Base-by-base conservation (phyloP, 2,888 invertebrate genomes). In the Drosophila setosimentum region DNA sequence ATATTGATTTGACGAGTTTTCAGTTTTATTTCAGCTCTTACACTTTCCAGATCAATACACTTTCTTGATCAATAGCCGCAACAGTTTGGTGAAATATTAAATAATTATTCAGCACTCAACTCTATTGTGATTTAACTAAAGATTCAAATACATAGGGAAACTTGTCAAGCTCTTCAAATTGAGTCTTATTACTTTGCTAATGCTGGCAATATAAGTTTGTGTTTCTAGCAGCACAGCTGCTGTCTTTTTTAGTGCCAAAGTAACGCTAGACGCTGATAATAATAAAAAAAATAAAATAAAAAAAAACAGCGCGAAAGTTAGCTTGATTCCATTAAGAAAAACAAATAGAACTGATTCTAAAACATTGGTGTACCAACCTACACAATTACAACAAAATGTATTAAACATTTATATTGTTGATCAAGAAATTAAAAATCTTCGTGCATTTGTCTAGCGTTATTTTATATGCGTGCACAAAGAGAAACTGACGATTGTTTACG, bases 401-500 rank as follows among this genome's bases (percentile, higher is more conserved):
- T 51, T 53, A 10, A 5, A 5, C n/a, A 48, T 27, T 48, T 48
- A n/a, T 29, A 49, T 21, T 42, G 16, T 2, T 16, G 40, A 18
- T 10, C 37, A 35, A 4, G 13, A 37, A 32, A 27, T 33, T 8
- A 11, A 24, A 53, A 7, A 32, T 3, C 8, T 29, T 54, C 10
- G 4, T 13, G 24, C 27, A 24, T 24, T 24, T 60, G 29, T 24
- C 18, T 6, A 6, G 33, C 24, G 24, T 24, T n/a, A 53, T 30
- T 33, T 40, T 45, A 13, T 16, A 42, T 10, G n/a, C 18, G 35
- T 21, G 29, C 30, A 24, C 13, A 54, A 32, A 33, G 37, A 37
- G 27, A 24, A 63, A 24, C 35, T 53, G 59, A 33, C 29, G 33
- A 29, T 61, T 73, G 80, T 80, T 78, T 80, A 80, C 76, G 61